Evolutionary conservation across 2,113 vertebrate species (phyloP).

Genomic region (Nothoprocta pentlandii): DNA sequence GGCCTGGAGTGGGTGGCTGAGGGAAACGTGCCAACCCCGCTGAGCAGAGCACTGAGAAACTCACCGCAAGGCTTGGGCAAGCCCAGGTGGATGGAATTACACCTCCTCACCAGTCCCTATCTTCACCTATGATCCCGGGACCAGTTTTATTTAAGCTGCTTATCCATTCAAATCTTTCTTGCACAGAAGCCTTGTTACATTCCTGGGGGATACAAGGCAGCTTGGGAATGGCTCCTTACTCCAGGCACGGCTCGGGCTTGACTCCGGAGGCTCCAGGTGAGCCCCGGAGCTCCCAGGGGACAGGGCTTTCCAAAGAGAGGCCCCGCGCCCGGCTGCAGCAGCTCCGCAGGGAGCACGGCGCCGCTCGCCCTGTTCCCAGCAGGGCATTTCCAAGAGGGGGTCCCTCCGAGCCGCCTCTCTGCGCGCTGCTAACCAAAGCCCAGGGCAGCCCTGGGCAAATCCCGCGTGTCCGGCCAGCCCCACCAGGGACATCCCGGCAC

Average conservation of each 20-base stretch:
- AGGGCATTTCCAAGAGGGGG: rapidly evolving
- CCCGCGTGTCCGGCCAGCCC: background rate
- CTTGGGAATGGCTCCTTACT: background rate
- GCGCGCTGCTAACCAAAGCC: background rate
- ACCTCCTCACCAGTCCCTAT: background rate
- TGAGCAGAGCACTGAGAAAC: background rate
- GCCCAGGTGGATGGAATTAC: background rate
- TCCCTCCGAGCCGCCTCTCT: background rate
- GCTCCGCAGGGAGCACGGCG: rapidly evolving
- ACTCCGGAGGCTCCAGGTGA: background rate
- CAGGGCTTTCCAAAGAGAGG: background rate
- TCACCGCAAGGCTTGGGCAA: background rate
- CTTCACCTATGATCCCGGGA: background rate
- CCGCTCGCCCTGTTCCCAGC: background rate
- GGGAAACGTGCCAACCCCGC: too few relatives aligned
- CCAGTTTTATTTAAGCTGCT: conserved; percentile 59
- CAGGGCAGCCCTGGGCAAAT: background rate
- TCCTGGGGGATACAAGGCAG: conserved; percentile 45
- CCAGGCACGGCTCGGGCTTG: background rate
- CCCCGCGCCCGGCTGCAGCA: background rate
- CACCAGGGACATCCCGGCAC: too few relatives aligned
- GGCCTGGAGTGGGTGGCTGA: background rate
- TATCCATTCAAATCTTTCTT: conserved; percentile 54
- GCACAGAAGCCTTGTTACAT: conserved; percentile 34
- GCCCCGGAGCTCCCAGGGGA: background rate